Base-by-base conservation (phyloP, 2,797 vertebrate genomes). In the Leptatherina wallacei region DNA sequence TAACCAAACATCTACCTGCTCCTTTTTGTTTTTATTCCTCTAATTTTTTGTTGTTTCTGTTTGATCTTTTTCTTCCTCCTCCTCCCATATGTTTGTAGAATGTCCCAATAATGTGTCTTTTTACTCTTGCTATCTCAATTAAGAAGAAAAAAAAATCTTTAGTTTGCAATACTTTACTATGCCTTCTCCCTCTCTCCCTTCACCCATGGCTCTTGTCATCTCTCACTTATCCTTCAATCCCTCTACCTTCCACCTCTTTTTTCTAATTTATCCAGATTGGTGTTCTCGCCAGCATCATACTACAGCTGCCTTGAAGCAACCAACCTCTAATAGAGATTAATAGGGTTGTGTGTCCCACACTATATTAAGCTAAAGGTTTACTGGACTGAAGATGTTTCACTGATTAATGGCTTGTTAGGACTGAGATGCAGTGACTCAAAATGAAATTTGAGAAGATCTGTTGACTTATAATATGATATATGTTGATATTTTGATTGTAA, bases 221-320 rank as follows among this genome's bases (percentile, higher is more conserved):
- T 51, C 51, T 3, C 22, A 13, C 29, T n/a, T 61, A 51, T 66
- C 38, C 29, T n/a, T 64, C 44, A 42, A 9, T 56, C 40, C 24
- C 57, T 24, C 65, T 42, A 7, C 40, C 24, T 52, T 24, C 40
- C 40, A 7, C 40, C 30, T 65, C 68, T 52, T 49, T 9, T 0
- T 29, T 69, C 29, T 70, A 14, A 69, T 55, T 69, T 54, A 42
- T 73, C n/a, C 29, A 6, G 58, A 22, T 40, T 38, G 16, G 61
- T 36, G n/a, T 58, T 6, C 1, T 44, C 5, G 6, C 8, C 63
- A 13, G 0, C 44, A 61, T 69, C 33, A 40, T 12, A 13, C 38
- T 71, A 52, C 30, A 60, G 56, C 55, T 70, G 35, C 35, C n/a
- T 63, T 36, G 42, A 32, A 42, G 33, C 22, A 27, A 10, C 33